Conservation (phyloP, 2,888 invertebrate species). For the Mythimna albipuncta region DNA sequence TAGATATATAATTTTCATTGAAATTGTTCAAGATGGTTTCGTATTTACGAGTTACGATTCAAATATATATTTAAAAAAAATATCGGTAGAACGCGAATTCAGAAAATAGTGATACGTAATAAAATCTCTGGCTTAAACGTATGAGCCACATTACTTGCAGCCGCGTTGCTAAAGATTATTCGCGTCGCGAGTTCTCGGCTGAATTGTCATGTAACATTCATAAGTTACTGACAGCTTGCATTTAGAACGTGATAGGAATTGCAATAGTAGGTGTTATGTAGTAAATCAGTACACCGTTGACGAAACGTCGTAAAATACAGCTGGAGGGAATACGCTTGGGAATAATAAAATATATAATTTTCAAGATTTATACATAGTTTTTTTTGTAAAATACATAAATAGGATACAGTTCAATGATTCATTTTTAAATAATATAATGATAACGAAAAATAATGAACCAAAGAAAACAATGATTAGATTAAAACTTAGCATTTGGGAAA, state of each 20-base stretch:
- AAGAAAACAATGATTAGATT: background rate
- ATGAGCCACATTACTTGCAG: slow-evolving; percentile 46
- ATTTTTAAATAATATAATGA: background rate
- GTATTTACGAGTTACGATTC: background rate
- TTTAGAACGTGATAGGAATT: slow-evolving; percentile 62
- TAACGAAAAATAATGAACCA: background rate
- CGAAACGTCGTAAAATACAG: slow-evolving; percentile 31
- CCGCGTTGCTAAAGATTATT: slow-evolving; percentile 54
- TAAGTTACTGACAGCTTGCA: slow-evolving; percentile 64
- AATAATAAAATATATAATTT: slow-evolving; percentile 20
- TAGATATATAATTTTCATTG: slow-evolving; percentile 7
- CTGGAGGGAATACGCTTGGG: background rate
- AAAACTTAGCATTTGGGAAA: background rate
- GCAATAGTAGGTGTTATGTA: slow-evolving; percentile 47
- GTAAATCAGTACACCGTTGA: slow-evolving; percentile 56
- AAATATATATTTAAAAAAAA: background rate
- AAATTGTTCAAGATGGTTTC: background rate
- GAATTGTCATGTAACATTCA: slow-evolving; percentile 67
- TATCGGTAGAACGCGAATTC: background rate
- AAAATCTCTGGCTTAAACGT: slow-evolving; percentile 33
- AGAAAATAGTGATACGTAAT: slow-evolving; percentile 39
- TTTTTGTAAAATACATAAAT: background rate
- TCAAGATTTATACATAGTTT: background rate
- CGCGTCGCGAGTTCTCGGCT: slow-evolving; percentile 51
- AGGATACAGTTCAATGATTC: background rate